Evolutionary conservation across 1,140 invertebrate genomes (phyloP).

Genomic region (Cydia amplana): DNA sequence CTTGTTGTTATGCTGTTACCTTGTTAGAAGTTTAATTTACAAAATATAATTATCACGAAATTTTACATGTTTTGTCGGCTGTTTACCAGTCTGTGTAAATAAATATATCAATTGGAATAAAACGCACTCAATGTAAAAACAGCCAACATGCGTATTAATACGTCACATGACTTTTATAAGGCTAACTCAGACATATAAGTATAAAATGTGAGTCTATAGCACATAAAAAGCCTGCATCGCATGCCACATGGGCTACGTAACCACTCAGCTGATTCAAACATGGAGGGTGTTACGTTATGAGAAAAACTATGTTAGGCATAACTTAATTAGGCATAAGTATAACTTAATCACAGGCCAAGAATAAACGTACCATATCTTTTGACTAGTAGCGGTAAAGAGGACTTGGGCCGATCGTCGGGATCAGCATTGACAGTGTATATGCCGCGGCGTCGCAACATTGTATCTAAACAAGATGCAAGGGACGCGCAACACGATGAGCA

Average conservation of each 20-base stretch:
- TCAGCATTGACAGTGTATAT: slow-evolving; percentile 71
- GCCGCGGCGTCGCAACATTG: slow-evolving; percentile 67
- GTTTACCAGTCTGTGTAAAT: too few relatives aligned
- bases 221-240: not conserved
- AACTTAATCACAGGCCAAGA: slow-evolving; percentile 13
- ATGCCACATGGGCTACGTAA: slow-evolving; percentile 28
- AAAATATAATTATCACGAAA: not conserved
- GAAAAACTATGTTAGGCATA: not conserved
- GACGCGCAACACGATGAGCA: slow-evolving; percentile 43
- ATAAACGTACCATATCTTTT: slow-evolving; percentile 56
- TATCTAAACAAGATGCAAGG: slow-evolving; percentile 39
- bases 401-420: slow-evolving; percentile 49
- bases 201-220: not conserved
- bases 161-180: not conserved
- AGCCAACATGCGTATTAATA: not conserved
- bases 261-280: slow-evolving; percentile 20
- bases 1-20: not conserved
- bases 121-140: not conserved
- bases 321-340: too few relatives aligned
- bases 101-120: not conserved
- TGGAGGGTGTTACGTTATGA: slow-evolving; percentile 3
- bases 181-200: not conserved
- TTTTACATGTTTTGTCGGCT: too few relatives aligned
- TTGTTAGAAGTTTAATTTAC: not conserved
- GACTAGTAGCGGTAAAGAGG: slow-evolving; percentile 46